A percentile compares a stretch with the other conserved stretches of the same genome.
These are phyloP conservation scores for Lingula anatina DNA, from an alignment of 2,888 invertebrate species.

Conservation along the genomic window DNA sequence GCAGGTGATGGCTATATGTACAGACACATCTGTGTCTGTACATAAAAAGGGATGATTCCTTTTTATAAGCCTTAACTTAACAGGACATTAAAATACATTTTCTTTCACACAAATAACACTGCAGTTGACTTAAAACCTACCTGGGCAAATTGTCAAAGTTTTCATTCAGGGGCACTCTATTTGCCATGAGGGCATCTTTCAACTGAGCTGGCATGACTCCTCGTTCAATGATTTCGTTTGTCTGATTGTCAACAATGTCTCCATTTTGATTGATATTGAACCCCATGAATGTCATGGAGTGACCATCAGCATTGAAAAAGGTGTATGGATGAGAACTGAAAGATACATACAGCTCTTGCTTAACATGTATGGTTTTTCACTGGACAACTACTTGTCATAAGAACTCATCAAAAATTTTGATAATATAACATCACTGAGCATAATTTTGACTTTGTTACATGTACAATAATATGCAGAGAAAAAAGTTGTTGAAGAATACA, in stretches of 20 bases:
- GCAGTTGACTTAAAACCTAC: too few relatives aligned
- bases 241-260: slow-evolving; percentile 33
- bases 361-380: not conserved
- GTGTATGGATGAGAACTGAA: slow-evolving; percentile 45
- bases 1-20: too few relatives aligned
- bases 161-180: slow-evolving; percentile 33
- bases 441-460: too few relatives aligned
- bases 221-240: slow-evolving; percentile 20
- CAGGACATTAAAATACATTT: too few relatives aligned
- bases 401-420: too few relatives aligned
- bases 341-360: slow-evolving; percentile 2
- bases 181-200: slow-evolving; percentile 24
- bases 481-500: too few relatives aligned
- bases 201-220: slow-evolving; percentile 26
- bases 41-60: not conserved
- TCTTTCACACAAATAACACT: too few relatives aligned
- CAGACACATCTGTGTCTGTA: too few relatives aligned
- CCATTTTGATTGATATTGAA: slow-evolving; percentile 33
- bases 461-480: too few relatives aligned
- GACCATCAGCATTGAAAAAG: slow-evolving; percentile 40
- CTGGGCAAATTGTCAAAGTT: slow-evolving; percentile 37
- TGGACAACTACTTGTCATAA: too few relatives aligned
- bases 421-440: too few relatives aligned
- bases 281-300: slow-evolving; percentile 44
- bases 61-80: too few relatives aligned